Base-by-base conservation (phyloP, 2,888 invertebrate species). In the Alitta virens region DNA sequence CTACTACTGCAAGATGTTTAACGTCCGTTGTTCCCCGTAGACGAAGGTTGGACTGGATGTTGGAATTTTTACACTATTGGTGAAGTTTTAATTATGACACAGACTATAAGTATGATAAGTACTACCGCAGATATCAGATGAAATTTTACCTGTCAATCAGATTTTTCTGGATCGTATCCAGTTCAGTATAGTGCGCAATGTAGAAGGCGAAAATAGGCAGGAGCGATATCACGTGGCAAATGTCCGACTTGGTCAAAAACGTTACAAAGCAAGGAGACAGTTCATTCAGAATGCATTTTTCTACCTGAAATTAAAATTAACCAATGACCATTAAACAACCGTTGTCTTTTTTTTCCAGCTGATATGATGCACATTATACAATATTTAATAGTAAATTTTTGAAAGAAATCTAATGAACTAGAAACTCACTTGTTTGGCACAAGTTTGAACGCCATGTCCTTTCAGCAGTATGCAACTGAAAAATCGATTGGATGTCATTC, bases 131-230 rank as follows among this genome's bases (percentile, higher is more conserved):
- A n/a, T n/a, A n/a, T n/a, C n/a, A n/a, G n/a, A n/a, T n/a, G n/a
- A n/a, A n/a, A n/a, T n/a, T n/a, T n/a, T n/a, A 73, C 76, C 74
- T 70, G 56, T 74, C 73, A 24, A 72, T 53, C 5, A 74, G 58
- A 18, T 69, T 58, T 68, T 71, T 74, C 62, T 71, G 72, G 16
- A 73, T 65, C 27, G 71, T 68, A 2, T 68, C 68, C 56, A 74
- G 72, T 33, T 72, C 73, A 9, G 72, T 63, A 67, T 73, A 73
- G 40, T 71, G 61, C 12, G 74, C 74, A 21, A 72, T 66, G 64
- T 73, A 73, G 66, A 72, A 72, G 21, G 73, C 72, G 26, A 75
- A 58, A 25, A 75, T 60, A 16, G 75, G 76, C 38, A 72, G 63
- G 33, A 74, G 61, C 7, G 63, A 50, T 0, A 67, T 63, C 0